Conservation (phyloP, 2,888 invertebrate species). For the Eupithecia abbreviata region DNA sequence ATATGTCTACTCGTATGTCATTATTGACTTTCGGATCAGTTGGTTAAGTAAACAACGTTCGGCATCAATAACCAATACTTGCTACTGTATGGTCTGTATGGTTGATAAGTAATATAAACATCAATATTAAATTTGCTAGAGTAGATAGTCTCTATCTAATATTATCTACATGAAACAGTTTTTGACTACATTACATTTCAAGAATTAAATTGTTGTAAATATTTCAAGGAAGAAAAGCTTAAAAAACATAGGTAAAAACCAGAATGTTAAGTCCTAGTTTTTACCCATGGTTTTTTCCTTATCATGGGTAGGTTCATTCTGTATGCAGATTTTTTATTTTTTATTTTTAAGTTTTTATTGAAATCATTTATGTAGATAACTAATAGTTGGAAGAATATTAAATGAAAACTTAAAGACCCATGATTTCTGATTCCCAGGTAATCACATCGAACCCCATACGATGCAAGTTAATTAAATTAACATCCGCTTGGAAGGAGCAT, state of each 20-base stretch:
- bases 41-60: conserved; percentile 42
- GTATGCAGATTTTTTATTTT: background rate
- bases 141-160: background rate
- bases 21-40: conserved; percentile 44
- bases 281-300: background rate
- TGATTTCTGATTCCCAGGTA: background rate
- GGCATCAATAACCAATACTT: conserved; percentile 29
- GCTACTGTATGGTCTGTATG: conserved; percentile 6
- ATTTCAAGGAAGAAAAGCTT: background rate
- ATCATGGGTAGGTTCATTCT: background rate
- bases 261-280: too few relatives aligned
- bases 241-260: background rate
- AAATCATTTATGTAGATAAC: background rate
- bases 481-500: conserved; percentile 20
- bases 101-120: conserved; percentile 13
- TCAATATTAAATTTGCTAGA: background rate
- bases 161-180: background rate
- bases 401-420: background rate
- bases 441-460: background rate
- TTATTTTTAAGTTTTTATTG: background rate
- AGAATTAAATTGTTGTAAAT: background rate
- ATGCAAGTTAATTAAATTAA: conserved; percentile 18
- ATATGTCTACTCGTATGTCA: conserved; percentile 13
- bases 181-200: background rate
- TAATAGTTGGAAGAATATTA: background rate